Evolutionary conservation across 2,797 vertebrate species (phyloP).

Genomic region (Alauda arvensis): DNA sequence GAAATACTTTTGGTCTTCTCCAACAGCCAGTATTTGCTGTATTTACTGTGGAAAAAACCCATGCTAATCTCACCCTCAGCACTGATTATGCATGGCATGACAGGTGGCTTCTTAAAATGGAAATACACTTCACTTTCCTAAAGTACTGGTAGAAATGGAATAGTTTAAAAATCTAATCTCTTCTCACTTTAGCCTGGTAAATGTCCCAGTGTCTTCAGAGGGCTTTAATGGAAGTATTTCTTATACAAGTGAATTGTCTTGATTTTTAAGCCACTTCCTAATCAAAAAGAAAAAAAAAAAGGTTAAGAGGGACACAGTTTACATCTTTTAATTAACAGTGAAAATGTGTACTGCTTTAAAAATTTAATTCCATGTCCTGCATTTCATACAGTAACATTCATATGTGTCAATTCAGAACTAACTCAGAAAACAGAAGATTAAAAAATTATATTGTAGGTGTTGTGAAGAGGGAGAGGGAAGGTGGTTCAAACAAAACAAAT

Average conservation of each 20-base stretch:
- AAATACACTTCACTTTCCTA: constrained; percentile 31
- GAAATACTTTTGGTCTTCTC: not conserved
- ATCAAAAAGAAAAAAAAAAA: not conserved
- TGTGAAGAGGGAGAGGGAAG: not conserved
- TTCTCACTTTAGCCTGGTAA: constrained; percentile 12
- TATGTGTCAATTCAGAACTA: not conserved
- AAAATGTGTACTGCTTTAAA: not conserved
- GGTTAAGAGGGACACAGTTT: not conserved
- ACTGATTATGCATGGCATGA: constrained; percentile 12
- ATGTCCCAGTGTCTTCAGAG: not conserved
- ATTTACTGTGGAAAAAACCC: not conserved
- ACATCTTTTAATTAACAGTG: not conserved
- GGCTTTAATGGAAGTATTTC: not conserved
- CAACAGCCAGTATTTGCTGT: not conserved
- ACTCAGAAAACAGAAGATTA: not conserved
- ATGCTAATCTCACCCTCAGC: constrained; percentile 9
- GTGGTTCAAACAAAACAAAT: not conserved
- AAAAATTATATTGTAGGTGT: not conserved
- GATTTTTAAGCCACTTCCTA: not conserved
- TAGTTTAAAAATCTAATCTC: constrained; percentile 27
- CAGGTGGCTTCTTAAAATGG: constrained; percentile 36
- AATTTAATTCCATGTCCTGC: not conserved
- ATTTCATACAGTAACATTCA: not conserved
- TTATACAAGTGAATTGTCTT: not conserved
- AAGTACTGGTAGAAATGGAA: constrained; percentile 10